Conservation (phyloP, 1,140 invertebrate genomes). For the Sesamia nonagrioides region DNA sequence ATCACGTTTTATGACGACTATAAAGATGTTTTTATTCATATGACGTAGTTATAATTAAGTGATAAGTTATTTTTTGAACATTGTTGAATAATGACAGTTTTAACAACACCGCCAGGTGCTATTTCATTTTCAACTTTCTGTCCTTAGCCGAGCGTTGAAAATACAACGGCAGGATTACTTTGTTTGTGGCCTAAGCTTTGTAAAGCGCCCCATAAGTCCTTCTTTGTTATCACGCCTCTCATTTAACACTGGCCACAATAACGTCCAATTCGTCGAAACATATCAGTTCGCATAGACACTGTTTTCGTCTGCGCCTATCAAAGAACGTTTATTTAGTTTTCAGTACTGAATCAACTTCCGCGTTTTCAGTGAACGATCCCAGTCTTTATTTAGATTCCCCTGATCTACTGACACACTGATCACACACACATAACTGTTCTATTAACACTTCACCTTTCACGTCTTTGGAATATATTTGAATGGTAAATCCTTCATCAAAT, state of each 20-base stretch:
- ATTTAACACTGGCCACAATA: no score
- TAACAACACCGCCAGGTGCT: neutral
- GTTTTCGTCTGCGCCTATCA: neutral
- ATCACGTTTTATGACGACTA: neutral
- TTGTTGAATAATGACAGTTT: neutral
- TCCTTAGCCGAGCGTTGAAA: neutral
- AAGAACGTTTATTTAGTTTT: neutral
- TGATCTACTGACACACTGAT: neutral
- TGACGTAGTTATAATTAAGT: neutral
- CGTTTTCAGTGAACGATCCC: neutral
- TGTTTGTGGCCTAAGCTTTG: no score
- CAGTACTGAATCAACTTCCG: neutral
- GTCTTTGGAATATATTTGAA: constrained; percentile 6
- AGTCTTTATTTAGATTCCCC: neutral
- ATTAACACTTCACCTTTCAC: neutral
- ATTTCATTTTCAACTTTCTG: no score
- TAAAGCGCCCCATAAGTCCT: no score
- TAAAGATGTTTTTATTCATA: neutral
- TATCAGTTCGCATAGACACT: neutral
- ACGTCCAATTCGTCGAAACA: no score
- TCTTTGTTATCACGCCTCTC: no score
- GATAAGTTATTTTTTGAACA: neutral
- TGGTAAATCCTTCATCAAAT: neutral
- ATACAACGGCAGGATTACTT: no score
- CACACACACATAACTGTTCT: no score